Conservation (phyloP, 1,140 invertebrate species). For the Ips typographus region DNA sequence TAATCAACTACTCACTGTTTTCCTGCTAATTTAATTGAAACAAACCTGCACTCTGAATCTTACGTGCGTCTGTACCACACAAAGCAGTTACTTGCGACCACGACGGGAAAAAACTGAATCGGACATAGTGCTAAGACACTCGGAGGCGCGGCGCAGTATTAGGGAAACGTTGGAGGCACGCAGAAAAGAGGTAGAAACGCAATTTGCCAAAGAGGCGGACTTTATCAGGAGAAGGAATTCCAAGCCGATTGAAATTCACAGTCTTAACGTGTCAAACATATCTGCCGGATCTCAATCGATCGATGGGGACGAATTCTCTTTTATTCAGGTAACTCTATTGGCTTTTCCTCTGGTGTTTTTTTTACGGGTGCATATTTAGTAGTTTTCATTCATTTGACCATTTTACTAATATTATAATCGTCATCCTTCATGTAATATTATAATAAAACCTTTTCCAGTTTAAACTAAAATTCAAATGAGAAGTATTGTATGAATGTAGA, state of each 20-base stretch:
- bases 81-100: slow-evolving; percentile 56
- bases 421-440: background rate
- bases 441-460: too few species aligned
- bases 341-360: slow-evolving; percentile 22
- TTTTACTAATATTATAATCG: background rate
- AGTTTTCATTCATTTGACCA: slow-evolving; percentile 26
- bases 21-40: too few species aligned
- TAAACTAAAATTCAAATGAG: too few species aligned
- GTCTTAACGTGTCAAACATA: slow-evolving; percentile 42
- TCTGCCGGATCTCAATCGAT: slow-evolving; percentile 39
- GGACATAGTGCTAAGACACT: slow-evolving; percentile 73
- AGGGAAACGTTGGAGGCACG: slow-evolving; percentile 53
- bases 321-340: slow-evolving; percentile 46
- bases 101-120: slow-evolving; percentile 84
- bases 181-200: slow-evolving; percentile 54
- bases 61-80: background rate
- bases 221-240: slow-evolving; percentile 53
- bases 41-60: too few species aligned
- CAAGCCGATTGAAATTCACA: slow-evolving; percentile 52
- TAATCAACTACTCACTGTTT: too few species aligned
- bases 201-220: slow-evolving; percentile 52
- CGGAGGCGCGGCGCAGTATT: slow-evolving; percentile 54
- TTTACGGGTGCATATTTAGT: slow-evolving; percentile 36
- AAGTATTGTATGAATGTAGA: too few species aligned
- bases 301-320: slow-evolving; percentile 50